Percentiles rank a stretch among this genome's conserved stretches.
Conservation (phyloP, 2,888 invertebrate genomes). For the Tyria jacobaeae region DNA sequence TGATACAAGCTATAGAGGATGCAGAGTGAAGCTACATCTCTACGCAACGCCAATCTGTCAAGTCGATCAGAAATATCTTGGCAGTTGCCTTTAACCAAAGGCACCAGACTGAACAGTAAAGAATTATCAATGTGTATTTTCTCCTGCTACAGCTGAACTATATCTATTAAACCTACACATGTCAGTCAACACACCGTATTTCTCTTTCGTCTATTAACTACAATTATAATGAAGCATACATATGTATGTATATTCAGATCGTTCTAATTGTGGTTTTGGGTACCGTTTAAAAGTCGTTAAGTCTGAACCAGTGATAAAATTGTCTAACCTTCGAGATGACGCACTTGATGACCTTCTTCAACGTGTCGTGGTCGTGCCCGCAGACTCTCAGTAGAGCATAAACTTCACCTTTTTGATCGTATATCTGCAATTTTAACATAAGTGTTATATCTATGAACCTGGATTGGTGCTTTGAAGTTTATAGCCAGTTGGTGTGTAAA, state of each 20-base stretch:
- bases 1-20: no score
- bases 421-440: constrained; percentile 65
- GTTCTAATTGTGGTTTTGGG: constrained; percentile 22
- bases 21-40: no score
- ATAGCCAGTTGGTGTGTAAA: neutral
- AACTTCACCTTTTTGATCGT: constrained; percentile 72
- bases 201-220: neutral
- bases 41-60: no score
- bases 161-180: neutral
- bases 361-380: constrained; percentile 78
- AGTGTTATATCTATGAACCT: constrained; percentile 7
- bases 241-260: constrained; percentile 2
- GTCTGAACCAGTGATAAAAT: constrained; percentile 2
- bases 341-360: constrained; percentile 82
- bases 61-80: no score
- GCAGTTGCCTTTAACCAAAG: no score
- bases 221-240: constrained; percentile 3
- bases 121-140: no score
- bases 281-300: constrained; percentile 17
- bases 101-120: no score
- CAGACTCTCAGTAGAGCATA: constrained; percentile 74
- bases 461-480: constrained; percentile 20
- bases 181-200: neutral
- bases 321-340: constrained; percentile 78
- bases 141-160: neutral